Percentiles rank a stretch among this genome's conserved stretches.
Evolutionary conservation across 2,797 vertebrate species (phyloP).

Genomic region (Enteromius anoplus): DNA sequence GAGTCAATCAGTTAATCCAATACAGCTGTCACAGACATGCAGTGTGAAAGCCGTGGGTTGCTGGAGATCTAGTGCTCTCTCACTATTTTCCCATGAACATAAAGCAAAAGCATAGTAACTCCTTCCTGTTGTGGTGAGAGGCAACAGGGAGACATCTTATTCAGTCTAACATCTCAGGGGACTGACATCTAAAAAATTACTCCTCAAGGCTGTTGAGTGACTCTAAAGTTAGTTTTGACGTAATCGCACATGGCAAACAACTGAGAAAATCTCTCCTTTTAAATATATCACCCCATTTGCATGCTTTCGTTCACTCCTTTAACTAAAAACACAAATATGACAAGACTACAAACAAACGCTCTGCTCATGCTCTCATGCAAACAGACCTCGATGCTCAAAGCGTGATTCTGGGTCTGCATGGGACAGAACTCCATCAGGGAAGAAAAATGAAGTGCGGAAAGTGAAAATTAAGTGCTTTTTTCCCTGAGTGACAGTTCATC

Average conservation of each 20-base stretch:
- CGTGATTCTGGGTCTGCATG: slow-evolving; percentile 39
- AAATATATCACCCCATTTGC: slow-evolving; percentile 3
- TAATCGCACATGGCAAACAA: slow-evolving; percentile 45
- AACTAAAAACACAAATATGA: slow-evolving; percentile 24
- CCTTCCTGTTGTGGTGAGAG: slow-evolving; percentile 43
- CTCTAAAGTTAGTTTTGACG: slow-evolving; percentile 25
- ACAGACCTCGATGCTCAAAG: neutral
- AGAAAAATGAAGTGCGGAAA: slow-evolving; percentile 65
- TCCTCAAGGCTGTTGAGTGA: slow-evolving; percentile 67
- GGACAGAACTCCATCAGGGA: slow-evolving; percentile 45
- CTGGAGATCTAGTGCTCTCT: slow-evolving; percentile 38
- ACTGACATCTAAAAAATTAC: slow-evolving; percentile 65
- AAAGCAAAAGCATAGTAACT: slow-evolving; percentile 57
- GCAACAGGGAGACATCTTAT: slow-evolving; percentile 69
- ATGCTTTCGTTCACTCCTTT: slow-evolving; percentile 15
- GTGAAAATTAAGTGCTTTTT: slow-evolving; percentile 49
- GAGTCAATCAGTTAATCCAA: slow-evolving; percentile 52
- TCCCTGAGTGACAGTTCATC: slow-evolving; percentile 61
- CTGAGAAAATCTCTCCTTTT: slow-evolving; percentile 45
- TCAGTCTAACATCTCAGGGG: slow-evolving; percentile 71
- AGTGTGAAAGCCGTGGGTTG: slow-evolving; percentile 50
- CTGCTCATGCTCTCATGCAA: neutral
- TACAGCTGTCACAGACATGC: slow-evolving; percentile 38
- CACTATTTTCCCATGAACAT: slow-evolving; percentile 71
- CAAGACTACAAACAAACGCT: neutral